These are phyloP conservation scores for Callinectes sapidus DNA, from an alignment of 2,888 invertebrate genomes.

Conservation along the genomic window DNA sequence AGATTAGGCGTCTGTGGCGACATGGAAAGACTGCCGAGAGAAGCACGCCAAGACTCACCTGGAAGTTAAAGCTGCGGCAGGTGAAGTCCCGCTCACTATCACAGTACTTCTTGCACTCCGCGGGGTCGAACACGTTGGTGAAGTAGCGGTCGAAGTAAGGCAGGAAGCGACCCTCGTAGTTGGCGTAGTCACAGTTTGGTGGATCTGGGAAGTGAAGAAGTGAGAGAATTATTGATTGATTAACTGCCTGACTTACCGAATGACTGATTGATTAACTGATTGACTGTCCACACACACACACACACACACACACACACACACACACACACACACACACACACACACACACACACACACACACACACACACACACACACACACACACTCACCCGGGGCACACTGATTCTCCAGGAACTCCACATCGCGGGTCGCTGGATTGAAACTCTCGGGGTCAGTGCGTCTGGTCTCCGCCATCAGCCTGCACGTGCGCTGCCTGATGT, in stretches of 20 bases:
- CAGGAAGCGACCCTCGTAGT: conserved; percentile 76
- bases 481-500: conserved; percentile 77
- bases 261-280: background rate
- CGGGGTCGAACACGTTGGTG: conserved; percentile 75
- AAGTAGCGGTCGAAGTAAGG: conserved; percentile 76
- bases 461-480: conserved; percentile 78
- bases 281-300: no score
- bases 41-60: conserved; percentile 48
- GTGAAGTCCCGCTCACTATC: conserved; percentile 76
- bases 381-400: conserved; percentile 77
- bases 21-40: background rate
- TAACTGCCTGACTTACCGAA: background rate
- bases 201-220: conserved; percentile 74
- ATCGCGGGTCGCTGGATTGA: conserved; percentile 75
- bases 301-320: background rate
- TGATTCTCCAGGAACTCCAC: conserved; percentile 80
- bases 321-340: background rate
- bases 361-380: background rate
- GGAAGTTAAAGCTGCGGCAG: conserved; percentile 75
- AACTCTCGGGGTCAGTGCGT: conserved; percentile 77
- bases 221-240: background rate
- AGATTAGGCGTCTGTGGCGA: no score
- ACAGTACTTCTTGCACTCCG: conserved; percentile 76
- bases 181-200: conserved; percentile 77
- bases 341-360: background rate